Conservation (phyloP, 2,888 invertebrate genomes). For the Caenorhabditis panamensis region DNA sequence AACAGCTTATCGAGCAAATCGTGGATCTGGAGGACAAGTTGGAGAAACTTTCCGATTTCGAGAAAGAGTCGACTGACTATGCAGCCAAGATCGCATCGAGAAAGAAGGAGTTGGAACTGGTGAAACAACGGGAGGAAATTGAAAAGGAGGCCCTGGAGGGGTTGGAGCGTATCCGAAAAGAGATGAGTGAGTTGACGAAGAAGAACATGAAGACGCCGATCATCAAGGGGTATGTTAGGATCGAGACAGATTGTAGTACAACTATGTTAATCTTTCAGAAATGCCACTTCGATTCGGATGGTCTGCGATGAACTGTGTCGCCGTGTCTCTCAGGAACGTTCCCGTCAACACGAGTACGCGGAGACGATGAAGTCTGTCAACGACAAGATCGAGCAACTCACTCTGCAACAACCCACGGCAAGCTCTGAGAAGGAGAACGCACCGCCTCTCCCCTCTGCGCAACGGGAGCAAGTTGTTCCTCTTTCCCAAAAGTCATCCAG, state of each 20-base stretch:
- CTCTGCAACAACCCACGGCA: too few species aligned
- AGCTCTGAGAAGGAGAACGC: constrained; percentile 54
- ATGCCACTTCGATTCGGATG: constrained; percentile 35
- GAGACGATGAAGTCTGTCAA: constrained; percentile 29
- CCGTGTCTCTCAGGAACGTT: constrained; percentile 18
- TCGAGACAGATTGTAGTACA: background rate
- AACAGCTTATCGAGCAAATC: constrained; percentile 16
- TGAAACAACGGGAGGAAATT: constrained; percentile 4
- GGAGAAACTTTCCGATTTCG: constrained; percentile 20
- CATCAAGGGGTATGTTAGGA: constrained; percentile 23
- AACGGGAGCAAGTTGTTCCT: background rate
- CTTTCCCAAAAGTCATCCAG: background rate
- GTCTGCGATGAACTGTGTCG: constrained; percentile 46
- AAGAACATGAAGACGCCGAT: constrained; percentile 27
- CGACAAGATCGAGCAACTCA: constrained; percentile 25
- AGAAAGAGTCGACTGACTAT: constrained; percentile 28
- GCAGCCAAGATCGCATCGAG: constrained; percentile 12
- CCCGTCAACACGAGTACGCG: constrained; percentile 35
- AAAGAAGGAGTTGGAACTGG: constrained; percentile 34
- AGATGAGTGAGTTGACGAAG: constrained; percentile 37
- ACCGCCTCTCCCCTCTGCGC: constrained; percentile 1
- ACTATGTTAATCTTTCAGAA: constrained; percentile 14
- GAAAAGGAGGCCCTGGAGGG: constrained; percentile 39
- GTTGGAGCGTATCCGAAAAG: constrained; percentile 30
- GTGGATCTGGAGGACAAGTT: constrained; percentile 22